Percentiles rank a stretch among this genome's conserved stretches.
Conservation (phyloP, 2,797 vertebrate genomes). For the Mustela erminea region DNA sequence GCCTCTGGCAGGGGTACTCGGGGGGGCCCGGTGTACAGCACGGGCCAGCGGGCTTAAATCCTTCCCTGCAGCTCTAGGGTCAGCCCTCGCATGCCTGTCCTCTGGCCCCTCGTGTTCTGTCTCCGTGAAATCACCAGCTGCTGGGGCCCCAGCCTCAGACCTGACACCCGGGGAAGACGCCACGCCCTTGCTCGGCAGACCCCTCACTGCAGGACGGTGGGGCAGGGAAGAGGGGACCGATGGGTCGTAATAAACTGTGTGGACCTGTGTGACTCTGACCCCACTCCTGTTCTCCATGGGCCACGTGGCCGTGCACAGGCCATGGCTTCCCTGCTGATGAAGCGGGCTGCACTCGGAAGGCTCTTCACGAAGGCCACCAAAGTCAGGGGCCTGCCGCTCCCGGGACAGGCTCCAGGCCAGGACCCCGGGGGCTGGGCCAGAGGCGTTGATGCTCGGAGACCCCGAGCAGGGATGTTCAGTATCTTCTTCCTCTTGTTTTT, state of each 20-base stretch:
- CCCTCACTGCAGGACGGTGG: too few species aligned
- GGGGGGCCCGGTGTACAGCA: slow-evolving; percentile 69
- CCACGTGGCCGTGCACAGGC: background rate
- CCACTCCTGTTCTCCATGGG: too few species aligned
- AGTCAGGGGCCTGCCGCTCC: background rate
- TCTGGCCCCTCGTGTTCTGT: slow-evolving; percentile 42
- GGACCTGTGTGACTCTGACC: background rate
- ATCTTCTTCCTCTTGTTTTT: background rate
- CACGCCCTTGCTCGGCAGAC: too few species aligned
- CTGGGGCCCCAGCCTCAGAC: too few species aligned
- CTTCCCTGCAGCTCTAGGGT: slow-evolving; percentile 1
- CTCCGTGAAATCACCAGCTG: background rate
- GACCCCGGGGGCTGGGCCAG: background rate
- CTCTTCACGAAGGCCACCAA: accelerated
- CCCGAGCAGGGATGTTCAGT: too few species aligned
- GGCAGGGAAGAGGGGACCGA: too few species aligned
- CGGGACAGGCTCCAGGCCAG: background rate
- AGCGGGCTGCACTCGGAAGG: background rate
- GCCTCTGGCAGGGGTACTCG: slow-evolving; percentile 62
- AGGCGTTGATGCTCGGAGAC: accelerated
- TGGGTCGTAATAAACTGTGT: too few species aligned
- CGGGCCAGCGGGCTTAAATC: background rate
- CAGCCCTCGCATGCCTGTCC: slow-evolving; percentile 26
- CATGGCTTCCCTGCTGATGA: background rate
- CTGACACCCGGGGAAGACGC: background rate